A percentile compares a stretch with the other conserved stretches of the same genome.
Evolutionary conservation across 1,140 invertebrate genomes (phyloP).

Genomic region (Drosophila yakuba): DNA sequence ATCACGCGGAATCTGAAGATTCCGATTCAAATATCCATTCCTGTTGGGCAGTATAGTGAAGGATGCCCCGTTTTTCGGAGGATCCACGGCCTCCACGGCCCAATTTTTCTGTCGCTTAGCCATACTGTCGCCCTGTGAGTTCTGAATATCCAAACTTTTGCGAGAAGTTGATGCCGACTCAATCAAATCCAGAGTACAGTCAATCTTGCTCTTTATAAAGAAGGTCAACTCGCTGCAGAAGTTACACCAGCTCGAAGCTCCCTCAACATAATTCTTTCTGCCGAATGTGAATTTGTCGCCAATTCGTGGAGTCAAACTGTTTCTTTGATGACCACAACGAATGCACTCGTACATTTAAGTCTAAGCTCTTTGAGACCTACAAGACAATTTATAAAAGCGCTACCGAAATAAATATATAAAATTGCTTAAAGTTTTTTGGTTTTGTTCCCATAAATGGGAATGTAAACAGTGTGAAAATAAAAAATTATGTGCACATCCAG

Average conservation of each 20-base stretch:
- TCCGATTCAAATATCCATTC: neutral
- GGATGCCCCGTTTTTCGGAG: slow-evolving; percentile 4
- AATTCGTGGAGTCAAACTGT: neutral
- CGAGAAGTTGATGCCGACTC: too few species aligned
- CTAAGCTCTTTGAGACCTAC: neutral
- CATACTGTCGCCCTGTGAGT: neutral
- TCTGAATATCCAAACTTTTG: neutral
- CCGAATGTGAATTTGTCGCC: neutral
- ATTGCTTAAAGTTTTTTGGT: neutral
- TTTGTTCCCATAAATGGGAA: neutral
- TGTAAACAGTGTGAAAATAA: slow-evolving; percentile 3
- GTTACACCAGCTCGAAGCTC: neutral
- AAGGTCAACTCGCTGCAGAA: neutral
- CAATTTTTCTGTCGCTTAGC: slow-evolving; percentile 7
- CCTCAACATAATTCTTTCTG: neutral
- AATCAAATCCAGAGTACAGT: too few species aligned
- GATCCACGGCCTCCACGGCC: slow-evolving; percentile 31
- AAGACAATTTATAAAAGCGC: slow-evolving; percentile 1
- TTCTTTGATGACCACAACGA: neutral
- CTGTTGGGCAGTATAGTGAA: neutral
- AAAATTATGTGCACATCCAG: neutral
- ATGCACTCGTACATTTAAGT: slow-evolving; percentile 13
- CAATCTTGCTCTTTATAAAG: neutral
- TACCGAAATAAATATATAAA: slow-evolving; percentile 6
- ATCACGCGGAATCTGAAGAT: too few species aligned